Evolutionary conservation across 1,140 invertebrate genomes (phyloP).

Genomic region (Ips typographus): DNA sequence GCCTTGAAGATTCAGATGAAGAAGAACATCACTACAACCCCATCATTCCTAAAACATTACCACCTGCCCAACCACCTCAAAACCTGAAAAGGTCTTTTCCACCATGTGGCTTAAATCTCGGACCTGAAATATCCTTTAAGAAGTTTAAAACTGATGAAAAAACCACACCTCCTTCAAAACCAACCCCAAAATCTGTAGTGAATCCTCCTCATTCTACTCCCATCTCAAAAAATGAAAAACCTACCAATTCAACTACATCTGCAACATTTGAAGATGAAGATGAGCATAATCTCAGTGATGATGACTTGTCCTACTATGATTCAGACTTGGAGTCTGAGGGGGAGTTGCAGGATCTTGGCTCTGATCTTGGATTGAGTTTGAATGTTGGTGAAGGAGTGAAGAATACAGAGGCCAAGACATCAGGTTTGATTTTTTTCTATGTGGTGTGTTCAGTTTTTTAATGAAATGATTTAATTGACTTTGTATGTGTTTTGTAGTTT

Average conservation of each 20-base stretch:
- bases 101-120: constrained; percentile 12
- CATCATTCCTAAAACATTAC: not conserved
- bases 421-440: no score
- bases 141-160: constrained; percentile 38
- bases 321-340: constrained; percentile 46
- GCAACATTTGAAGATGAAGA: constrained; percentile 25
- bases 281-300: constrained; percentile 44
- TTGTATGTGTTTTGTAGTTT: no score
- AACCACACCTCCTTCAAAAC: not conserved
- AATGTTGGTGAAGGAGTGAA: not conserved
- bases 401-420: not conserved
- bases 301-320: constrained; percentile 47
- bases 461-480: no score
- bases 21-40: constrained; percentile 5
- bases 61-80: constrained; percentile 4
- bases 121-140: constrained; percentile 39
- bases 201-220: not conserved
- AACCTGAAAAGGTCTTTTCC: constrained; percentile 39
- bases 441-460: no score
- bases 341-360: constrained; percentile 37
- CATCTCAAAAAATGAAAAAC: not conserved
- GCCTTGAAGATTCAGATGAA: constrained; percentile 38
- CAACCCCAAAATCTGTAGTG: not conserved
- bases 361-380: constrained; percentile 29
- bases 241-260: not conserved